Percentiles rank a stretch among this genome's conserved stretches.
Conservation (phyloP, 2,888 invertebrate genomes). For the Pollenia amentaria region DNA sequence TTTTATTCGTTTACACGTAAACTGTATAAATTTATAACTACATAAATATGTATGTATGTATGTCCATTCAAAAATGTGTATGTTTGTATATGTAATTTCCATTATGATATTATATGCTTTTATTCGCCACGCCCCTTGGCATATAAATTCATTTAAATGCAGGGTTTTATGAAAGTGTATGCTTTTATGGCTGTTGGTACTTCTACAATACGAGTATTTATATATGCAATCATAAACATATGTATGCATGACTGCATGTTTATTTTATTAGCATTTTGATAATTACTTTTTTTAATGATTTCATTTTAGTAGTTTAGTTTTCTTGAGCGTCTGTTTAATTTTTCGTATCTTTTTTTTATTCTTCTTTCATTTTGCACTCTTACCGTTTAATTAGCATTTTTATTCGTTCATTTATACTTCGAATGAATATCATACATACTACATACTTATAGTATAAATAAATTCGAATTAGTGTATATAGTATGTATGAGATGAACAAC, state of each 20-base stretch:
- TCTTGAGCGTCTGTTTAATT: conserved; percentile 35
- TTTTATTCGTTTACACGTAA: neutral
- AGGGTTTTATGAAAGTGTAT: conserved; percentile 1
- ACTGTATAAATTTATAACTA: neutral
- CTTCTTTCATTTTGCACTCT: conserved; percentile 34
- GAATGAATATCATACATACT: neutral
- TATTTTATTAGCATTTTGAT: conserved; percentile 72
- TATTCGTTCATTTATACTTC: conserved; percentile 58
- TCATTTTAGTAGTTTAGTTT: conserved; percentile 59
- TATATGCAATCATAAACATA: neutral
- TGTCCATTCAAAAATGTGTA: neutral
- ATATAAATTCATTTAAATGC: conserved; percentile 28
- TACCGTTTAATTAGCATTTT: conserved; percentile 67
- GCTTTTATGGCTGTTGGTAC: neutral
- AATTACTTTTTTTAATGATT: conserved; percentile 71
- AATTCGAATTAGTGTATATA: too few relatives aligned
- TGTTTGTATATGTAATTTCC: neutral
- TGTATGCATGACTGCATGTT: conserved; percentile 63
- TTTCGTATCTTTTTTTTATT: conserved; percentile 21
- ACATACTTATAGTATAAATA: too few relatives aligned
- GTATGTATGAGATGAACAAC: too few relatives aligned
- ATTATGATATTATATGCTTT: conserved; percentile 46
- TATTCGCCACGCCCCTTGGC: conserved; percentile 65
- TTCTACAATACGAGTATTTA: neutral
- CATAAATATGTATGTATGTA: neutral